Evolutionary conservation across 53 echinoderm and acorn worm genomes (phyloP).

Genomic region (Temnopleurus reevesii): DNA sequence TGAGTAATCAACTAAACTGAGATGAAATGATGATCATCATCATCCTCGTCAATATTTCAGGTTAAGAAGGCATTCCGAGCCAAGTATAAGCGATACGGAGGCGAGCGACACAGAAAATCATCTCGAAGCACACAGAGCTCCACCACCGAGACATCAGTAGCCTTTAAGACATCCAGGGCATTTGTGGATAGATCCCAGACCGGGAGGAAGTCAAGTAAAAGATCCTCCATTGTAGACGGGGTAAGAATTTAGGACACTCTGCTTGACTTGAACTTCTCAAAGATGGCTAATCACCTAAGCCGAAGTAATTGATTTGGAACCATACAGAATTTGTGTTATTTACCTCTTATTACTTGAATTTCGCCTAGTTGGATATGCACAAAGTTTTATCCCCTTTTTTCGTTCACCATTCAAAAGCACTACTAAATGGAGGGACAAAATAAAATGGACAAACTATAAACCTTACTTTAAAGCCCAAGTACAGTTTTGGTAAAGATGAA

Average conservation of each 20-base stretch:
- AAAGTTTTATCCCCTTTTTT: too few species aligned
- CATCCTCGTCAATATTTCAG: not conserved
- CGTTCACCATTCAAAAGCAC: too few species aligned
- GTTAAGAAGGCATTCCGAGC: constrained; percentile 40
- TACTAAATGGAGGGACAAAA: too few species aligned
- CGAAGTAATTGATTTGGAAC: too few species aligned
- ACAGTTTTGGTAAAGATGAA: too few species aligned
- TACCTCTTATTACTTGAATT: too few species aligned
- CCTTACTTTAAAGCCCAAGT: too few species aligned
- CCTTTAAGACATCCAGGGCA: not conserved
- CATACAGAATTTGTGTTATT: too few species aligned
- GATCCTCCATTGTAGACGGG: constrained; percentile 18
- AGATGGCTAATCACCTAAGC: not conserved
- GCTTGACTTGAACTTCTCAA: not conserved
- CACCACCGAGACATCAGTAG: constrained; percentile 35
- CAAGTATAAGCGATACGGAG: constrained; percentile 19
- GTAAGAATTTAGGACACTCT: not conserved
- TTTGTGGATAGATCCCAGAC: constrained; percentile 7
- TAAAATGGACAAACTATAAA: too few species aligned
- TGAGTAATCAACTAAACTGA: too few species aligned
- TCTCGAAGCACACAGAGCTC: constrained; percentile 19
- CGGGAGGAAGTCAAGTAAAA: not conserved
- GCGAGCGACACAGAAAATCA: not conserved
- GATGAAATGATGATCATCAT: too few species aligned
- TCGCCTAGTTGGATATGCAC: too few species aligned